Percentiles rank a stretch among this genome's conserved stretches.
phyloP scores from a whole-genome alignment of 2,888 invertebrate species.

The Troilus luridus region DNA sequence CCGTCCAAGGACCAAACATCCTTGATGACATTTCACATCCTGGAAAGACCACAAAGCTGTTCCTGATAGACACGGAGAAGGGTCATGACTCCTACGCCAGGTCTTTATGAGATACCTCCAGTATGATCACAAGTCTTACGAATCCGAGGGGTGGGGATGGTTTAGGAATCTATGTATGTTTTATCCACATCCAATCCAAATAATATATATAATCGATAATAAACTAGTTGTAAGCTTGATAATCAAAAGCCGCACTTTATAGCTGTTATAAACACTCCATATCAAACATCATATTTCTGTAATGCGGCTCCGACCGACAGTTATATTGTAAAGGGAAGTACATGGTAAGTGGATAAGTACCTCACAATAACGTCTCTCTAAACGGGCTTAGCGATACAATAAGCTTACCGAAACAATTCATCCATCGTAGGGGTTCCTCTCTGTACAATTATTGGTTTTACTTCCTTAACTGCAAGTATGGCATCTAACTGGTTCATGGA shows the following conservation, averaged over 20 bases:
- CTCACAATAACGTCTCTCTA: neutral
- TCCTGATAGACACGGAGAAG: no score
- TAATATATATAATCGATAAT: neutral
- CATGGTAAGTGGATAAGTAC: constrained; percentile 5
- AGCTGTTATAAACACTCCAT: neutral
- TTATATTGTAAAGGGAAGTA: neutral
- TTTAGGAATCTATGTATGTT: no score
- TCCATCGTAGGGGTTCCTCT: neutral
- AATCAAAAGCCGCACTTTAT: neutral
- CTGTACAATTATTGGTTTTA: neutral
- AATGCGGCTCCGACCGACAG: neutral
- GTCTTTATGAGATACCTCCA: no score
- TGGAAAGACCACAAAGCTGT: no score
- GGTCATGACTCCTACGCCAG: no score
- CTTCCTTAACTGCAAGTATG: neutral
- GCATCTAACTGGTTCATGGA: neutral
- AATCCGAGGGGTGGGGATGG: no score
- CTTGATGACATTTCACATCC: no score
- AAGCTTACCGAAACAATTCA: neutral
- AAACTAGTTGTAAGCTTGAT: neutral
- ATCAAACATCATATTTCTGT: neutral
- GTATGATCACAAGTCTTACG: no score
- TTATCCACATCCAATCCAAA: neutral
- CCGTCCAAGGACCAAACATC: no score
- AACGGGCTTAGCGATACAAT: constrained; percentile 1